A percentile compares a stretch with the other conserved stretches of the same genome.
These are phyloP conservation scores for human DNA, from an alignment of 2,113 vertebrate species.

Conservation along the genomic window DNA sequence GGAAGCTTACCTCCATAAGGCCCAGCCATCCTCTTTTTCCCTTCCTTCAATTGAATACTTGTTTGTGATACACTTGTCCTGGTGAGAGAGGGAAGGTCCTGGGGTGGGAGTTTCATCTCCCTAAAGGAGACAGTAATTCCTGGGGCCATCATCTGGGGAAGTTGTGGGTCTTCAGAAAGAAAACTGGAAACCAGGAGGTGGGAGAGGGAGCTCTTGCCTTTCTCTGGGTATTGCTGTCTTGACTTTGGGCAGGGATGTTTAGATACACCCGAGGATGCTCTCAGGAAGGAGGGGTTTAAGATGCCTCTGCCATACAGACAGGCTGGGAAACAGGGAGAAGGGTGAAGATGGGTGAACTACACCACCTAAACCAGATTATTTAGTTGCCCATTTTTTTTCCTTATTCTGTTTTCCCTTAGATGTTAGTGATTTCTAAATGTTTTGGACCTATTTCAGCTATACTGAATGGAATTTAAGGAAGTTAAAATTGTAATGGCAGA, in stretches of 20 bases:
- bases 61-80: neutral
- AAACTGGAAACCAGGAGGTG: neutral
- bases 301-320: neutral
- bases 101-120: neutral
- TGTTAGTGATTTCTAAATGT: neutral
- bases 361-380: neutral
- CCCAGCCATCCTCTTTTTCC: neutral
- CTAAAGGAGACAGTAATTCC: neutral
- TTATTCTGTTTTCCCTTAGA: neutral
- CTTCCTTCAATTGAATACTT: neutral
- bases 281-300: neutral
- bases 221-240: neutral
- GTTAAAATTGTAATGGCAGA: neutral
- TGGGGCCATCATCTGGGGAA: neutral
- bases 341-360: neutral
- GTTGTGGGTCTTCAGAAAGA: neutral
- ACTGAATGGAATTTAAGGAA: neutral
- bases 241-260: neutral
- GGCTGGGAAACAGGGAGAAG: neutral
- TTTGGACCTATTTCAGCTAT: neutral
- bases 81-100: neutral
- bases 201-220: neutral
- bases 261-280: neutral
- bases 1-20: neutral
- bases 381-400: neutral